Conservation (phyloP, 2,113 vertebrate genomes). For the Illadopsis cleaveri region DNA sequence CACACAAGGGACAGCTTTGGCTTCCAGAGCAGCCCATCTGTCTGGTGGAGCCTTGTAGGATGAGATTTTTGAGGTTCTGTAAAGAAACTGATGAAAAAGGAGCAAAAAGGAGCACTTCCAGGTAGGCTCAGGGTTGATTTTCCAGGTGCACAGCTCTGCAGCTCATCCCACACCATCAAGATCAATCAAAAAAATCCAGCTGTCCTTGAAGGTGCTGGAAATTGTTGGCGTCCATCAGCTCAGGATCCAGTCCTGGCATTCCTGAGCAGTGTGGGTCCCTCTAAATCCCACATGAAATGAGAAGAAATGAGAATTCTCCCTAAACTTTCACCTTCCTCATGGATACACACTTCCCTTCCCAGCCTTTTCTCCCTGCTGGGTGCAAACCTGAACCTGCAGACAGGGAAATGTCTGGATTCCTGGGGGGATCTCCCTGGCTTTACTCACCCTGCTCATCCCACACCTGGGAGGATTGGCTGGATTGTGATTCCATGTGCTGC, state of each 20-base stretch:
- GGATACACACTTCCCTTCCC: neutral
- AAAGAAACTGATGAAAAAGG: neutral
- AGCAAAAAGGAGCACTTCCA: neutral
- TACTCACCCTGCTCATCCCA: neutral
- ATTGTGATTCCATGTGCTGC: neutral
- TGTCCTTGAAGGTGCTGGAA: neutral
- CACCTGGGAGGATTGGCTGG: rapidly evolving
- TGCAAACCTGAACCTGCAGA: neutral
- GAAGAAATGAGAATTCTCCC: neutral
- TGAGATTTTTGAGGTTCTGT: neutral
- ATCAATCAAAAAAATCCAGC: neutral
- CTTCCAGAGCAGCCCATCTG: neutral
- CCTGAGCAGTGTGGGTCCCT: neutral
- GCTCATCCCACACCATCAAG: rapidly evolving
- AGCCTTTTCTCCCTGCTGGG: neutral
- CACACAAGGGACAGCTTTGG: neutral
- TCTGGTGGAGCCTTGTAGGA: neutral
- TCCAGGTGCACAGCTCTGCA: rapidly evolving
- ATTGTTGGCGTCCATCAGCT: neutral
- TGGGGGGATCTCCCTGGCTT: neutral
- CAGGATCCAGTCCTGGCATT: neutral
- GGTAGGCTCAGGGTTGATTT: neutral
- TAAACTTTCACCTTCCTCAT: rapidly evolving
- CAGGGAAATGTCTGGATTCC: neutral
- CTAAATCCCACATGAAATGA: neutral